Evolutionary conservation across 2,113 vertebrate species (phyloP).

Genomic region (Cnemophilus loriae): DNA sequence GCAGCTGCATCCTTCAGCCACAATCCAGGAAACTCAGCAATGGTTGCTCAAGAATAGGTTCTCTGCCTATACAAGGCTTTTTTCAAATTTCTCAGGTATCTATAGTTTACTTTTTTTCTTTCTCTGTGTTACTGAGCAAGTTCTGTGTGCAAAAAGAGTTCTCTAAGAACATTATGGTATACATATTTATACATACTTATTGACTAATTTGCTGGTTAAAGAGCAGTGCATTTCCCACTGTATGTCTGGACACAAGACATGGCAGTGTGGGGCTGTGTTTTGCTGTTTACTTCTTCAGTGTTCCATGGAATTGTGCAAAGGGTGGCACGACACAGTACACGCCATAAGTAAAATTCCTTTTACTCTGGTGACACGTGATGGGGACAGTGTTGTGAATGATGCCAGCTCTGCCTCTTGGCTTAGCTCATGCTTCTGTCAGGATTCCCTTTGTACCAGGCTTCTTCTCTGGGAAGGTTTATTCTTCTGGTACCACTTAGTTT

Average conservation of each 20-base stretch:
- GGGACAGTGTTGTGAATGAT: background rate
- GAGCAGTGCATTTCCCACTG: background rate
- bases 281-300: background rate
- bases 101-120: background rate
- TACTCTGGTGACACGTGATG: background rate
- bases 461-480: background rate
- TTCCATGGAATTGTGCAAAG: background rate
- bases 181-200: background rate
- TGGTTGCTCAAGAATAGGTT: constrained; percentile 93
- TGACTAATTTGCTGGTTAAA: background rate
- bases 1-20: constrained; percentile 89
- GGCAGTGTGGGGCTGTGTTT: background rate
- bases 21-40: constrained; percentile 90
- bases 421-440: background rate
- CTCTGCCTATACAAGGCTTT: constrained; percentile 85
- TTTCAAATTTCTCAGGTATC: constrained; percentile 93
- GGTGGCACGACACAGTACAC: background rate
- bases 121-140: background rate
- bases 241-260: too few relatives aligned
- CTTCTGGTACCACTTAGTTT: background rate
- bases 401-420: background rate
- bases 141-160: background rate
- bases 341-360: background rate
- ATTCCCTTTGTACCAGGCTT: background rate
- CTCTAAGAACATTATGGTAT: background rate